Evolutionary conservation across 2,113 vertebrate species (phyloP).

Genomic region (Patagioenas fasciata): DNA sequence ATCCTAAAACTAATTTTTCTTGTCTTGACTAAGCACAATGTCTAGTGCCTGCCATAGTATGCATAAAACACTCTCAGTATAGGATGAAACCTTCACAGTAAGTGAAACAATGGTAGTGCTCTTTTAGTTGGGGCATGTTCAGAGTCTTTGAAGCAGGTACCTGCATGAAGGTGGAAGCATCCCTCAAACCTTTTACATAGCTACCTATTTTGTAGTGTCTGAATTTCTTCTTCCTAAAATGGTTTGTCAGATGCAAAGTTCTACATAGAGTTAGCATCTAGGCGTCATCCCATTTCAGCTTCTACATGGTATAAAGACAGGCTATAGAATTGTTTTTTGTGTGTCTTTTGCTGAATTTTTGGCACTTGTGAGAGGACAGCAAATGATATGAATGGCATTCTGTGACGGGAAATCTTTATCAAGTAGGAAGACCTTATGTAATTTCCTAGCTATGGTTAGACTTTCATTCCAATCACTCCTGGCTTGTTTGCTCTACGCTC

Average conservation of each 20-base stretch:
- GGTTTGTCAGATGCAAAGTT: not conserved
- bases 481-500: not conserved
- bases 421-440: not conserved
- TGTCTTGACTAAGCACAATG: not conserved
- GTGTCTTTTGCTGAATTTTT: not conserved
- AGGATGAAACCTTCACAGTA: not conserved
- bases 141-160: rapidly evolving
- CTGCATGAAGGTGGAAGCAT: not conserved
- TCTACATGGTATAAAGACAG: not conserved
- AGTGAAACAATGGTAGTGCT: not conserved
- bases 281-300: not conserved
- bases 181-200: not conserved
- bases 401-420: slow-evolving; percentile 19
- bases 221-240: not conserved
- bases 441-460: slow-evolving; percentile 17
- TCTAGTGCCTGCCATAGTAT: not conserved
- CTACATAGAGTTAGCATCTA: rapidly evolving
- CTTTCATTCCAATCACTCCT: not conserved
- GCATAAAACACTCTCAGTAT: not conserved
- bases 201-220: not conserved
- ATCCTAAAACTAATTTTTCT: not conserved
- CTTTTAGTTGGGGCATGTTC: not conserved
- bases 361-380: not conserved
- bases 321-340: not conserved
- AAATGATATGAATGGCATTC: not conserved